Evolutionary conservation across 2,888 invertebrate genomes (phyloP).

Genomic region (Crossocerus cetratus): DNA sequence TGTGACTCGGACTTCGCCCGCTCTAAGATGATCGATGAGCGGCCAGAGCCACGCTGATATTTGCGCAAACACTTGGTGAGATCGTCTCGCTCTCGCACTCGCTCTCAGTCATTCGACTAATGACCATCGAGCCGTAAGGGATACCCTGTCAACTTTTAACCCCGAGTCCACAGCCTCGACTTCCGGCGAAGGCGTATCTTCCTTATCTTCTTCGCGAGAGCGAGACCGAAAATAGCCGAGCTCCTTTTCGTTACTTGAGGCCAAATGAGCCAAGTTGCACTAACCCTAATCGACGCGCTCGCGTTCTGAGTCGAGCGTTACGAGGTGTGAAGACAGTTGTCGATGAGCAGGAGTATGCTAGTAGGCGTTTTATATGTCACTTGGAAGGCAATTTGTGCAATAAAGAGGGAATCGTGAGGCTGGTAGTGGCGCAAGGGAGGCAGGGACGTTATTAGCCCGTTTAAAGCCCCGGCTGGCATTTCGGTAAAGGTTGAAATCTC

Average conservation of each 20-base stretch:
- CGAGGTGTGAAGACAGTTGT: no score
- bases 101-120: constrained; percentile 64
- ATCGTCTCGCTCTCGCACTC: constrained; percentile 42
- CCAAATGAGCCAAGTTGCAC: no score
- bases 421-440: constrained; percentile 16
- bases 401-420: constrained; percentile 36
- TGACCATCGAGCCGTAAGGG: constrained; percentile 68
- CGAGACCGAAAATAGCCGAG: not conserved
- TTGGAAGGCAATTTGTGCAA: constrained; percentile 53
- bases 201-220: not conserved
- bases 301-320: no score
- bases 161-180: not conserved
- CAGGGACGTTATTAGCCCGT: constrained; percentile 66
- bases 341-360: not conserved
- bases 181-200: constrained; percentile 1
- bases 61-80: constrained; percentile 64
- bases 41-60: constrained; percentile 62
- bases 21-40: constrained; percentile 72
- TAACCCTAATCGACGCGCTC: no score
- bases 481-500: constrained; percentile 70
- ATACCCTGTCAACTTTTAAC: constrained; percentile 65
- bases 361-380: constrained; percentile 18
- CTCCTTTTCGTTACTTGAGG: not conserved
- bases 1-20: constrained; percentile 36
- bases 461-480: constrained; percentile 71